Conservation (phyloP, 2,113 vertebrate genomes). For the Crocuta crocuta region DNA sequence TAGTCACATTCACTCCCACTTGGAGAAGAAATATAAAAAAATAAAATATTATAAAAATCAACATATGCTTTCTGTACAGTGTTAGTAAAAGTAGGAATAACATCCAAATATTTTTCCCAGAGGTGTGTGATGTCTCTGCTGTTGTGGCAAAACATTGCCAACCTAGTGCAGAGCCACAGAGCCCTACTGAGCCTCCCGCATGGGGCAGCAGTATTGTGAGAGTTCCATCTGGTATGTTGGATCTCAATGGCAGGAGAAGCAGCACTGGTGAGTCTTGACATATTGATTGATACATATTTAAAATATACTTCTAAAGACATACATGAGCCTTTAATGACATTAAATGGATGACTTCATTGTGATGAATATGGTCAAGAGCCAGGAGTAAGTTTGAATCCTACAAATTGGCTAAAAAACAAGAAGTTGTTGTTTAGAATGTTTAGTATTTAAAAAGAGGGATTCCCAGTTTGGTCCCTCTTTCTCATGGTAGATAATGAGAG, state of each 20-base stretch:
- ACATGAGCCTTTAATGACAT: neutral
- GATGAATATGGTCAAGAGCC: neutral
- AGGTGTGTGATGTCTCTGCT: constrained; percentile 61
- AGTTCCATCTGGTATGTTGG: constrained; percentile 92
- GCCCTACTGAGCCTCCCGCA: constrained; percentile 80
- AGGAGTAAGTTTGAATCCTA: neutral
- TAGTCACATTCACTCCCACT: neutral
- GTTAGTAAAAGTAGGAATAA: constrained; percentile 45
- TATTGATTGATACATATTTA: constrained; percentile 14
- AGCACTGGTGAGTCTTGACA: constrained; percentile 88
- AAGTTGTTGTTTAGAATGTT: neutral
- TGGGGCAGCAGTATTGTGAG: constrained; percentile 94
- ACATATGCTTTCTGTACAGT: neutral
- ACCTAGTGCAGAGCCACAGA: constrained; percentile 81
- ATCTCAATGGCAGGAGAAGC: constrained; percentile 84
- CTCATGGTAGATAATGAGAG: neutral
- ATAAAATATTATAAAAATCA: constrained; percentile 11
- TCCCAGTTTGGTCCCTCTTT: neutral
- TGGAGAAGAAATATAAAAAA: neutral
- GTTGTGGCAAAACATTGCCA: constrained; percentile 82
- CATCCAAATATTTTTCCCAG: constrained; percentile 69
- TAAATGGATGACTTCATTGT: constrained; percentile 16
- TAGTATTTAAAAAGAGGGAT: neutral
- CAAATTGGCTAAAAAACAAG: neutral
- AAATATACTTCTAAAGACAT: neutral